Evolutionary conservation across 2,797 vertebrate species (phyloP).

Genomic region (Acrossocheilus wenchowensis): DNA sequence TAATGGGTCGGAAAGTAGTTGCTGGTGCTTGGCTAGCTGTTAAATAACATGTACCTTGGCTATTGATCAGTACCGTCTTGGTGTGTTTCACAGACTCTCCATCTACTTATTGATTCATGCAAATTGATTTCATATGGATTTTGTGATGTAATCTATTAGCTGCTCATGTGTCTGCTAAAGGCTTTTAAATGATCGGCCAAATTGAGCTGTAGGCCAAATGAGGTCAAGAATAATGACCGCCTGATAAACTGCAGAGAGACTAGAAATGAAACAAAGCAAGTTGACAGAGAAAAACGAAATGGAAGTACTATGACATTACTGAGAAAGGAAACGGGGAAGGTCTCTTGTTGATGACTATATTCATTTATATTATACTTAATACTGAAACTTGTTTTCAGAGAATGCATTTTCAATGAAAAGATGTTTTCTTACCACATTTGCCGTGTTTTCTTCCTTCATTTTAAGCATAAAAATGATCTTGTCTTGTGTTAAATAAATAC

Average conservation of each 20-base stretch:
- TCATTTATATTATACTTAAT: neutral
- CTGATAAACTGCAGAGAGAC: conserved; percentile 73
- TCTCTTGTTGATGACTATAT: neutral
- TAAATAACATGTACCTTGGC: conserved; percentile 64
- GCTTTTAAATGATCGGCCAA: conserved; percentile 79
- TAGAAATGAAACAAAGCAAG: conserved; percentile 24
- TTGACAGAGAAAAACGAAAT: neutral
- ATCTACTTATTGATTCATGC: conserved; percentile 79
- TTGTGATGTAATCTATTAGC: conserved; percentile 78
- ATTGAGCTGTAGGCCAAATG: conserved; percentile 73
- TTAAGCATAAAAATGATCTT: neutral
- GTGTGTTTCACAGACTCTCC: conserved; percentile 76
- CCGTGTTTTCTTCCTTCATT: neutral
- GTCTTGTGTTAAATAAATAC: neutral
- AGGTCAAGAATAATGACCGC: conserved; percentile 40
- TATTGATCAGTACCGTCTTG: conserved; percentile 65
- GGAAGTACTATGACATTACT: neutral
- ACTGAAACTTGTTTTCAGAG: neutral
- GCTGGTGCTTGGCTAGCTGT: conserved; percentile 41
- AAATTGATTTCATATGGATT: conserved; percentile 77
- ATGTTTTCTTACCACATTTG: neutral
- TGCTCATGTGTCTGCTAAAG: conserved; percentile 75
- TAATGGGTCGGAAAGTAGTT: neutral
- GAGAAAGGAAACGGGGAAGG: conserved; percentile 9
- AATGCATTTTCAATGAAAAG: neutral